Percentiles rank a stretch among this genome's conserved stretches.
These are phyloP conservation scores for Uria lomvia DNA, from an alignment of 2,113 vertebrate species.

Conservation along the genomic window DNA sequence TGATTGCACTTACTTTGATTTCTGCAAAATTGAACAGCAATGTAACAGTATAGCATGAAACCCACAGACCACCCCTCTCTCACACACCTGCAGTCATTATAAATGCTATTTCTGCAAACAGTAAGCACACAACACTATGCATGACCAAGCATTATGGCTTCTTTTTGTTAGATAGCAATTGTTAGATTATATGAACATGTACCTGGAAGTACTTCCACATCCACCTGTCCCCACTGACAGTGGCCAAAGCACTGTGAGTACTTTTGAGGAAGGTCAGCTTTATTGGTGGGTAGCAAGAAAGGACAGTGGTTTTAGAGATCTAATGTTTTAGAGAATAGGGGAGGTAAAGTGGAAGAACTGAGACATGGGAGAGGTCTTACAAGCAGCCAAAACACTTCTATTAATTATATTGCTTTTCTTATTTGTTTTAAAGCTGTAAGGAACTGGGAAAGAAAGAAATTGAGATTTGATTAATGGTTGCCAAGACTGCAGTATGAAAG, in stretches of 20 bases:
- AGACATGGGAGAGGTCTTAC: not conserved
- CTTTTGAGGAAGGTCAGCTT: not conserved
- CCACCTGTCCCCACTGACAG: not conserved
- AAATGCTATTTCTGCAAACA: not conserved
- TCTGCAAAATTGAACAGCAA: not conserved
- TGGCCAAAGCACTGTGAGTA: not conserved
- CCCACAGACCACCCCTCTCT: not conserved
- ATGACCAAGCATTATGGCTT: not conserved
- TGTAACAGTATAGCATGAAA: not conserved
- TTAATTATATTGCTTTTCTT: constrained; percentile 7
- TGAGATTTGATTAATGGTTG: not conserved
- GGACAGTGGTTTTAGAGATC: not conserved
- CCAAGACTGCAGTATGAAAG: not conserved
- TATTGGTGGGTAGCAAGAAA: not conserved
- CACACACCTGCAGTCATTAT: not conserved
- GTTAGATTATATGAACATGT: not conserved
- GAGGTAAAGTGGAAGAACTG: not conserved
- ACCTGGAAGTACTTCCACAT: not conserved
- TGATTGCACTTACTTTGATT: not conserved
- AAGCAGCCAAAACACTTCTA: not conserved
- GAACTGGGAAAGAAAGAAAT: not conserved
- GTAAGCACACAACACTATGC: not conserved
- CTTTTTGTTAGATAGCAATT: not conserved
- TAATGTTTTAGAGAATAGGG: not conserved
- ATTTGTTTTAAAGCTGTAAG: not conserved